Base-by-base conservation (phyloP, 2,113 vertebrate genomes). In the Porphyrio hochstetteri region DNA sequence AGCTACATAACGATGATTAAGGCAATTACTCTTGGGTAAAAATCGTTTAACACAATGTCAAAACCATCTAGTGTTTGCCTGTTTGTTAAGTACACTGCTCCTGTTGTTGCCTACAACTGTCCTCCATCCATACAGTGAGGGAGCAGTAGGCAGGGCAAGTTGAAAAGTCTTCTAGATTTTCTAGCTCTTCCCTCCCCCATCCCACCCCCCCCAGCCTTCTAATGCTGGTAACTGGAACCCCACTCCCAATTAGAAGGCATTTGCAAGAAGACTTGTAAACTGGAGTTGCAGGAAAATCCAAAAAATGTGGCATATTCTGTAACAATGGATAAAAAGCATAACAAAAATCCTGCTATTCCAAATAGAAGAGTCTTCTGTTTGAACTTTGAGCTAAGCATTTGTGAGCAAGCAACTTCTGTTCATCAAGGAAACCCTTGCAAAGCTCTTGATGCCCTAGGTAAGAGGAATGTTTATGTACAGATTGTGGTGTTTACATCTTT, bases 1-100 rank as follows among this genome's bases (percentile, higher is more conserved):
- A 93, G 42, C 71, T 60, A 63, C 72, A 78, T 20, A 40, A 5
- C 67, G 56, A 77, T 60, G 60, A 88, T 60, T 68, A 86, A 68
- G 56, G 60, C 40, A 92, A 93, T 87, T 85, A 91, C 23, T 78
- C 38, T 36, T 38, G 77, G 35, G n/a, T 68, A 92, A 69, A 70
- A 79, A 16, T 2, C 2, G n/a, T n/a, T 86, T 60, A 89, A 68
- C 29, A 63, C 28, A 29, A 67, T 11, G 33, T 57, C 55, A 93
- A 91, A 94, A 86, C 3, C n/a, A 38, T 18, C 29, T 1, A 82
- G 33, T 2, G 1, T 31, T 53, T 80, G 20, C 1, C 0, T 59
- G 81, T 90, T 85, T 68, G n/a, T 63, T 67, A 92, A 61, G 38
- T 10, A 55, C 1, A 2, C 8, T 5, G 2, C 44, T 90, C 28